Evolutionary conservation across 2,888 invertebrate genomes (phyloP).

Genomic region (Dolichopus griseipennis): DNA sequence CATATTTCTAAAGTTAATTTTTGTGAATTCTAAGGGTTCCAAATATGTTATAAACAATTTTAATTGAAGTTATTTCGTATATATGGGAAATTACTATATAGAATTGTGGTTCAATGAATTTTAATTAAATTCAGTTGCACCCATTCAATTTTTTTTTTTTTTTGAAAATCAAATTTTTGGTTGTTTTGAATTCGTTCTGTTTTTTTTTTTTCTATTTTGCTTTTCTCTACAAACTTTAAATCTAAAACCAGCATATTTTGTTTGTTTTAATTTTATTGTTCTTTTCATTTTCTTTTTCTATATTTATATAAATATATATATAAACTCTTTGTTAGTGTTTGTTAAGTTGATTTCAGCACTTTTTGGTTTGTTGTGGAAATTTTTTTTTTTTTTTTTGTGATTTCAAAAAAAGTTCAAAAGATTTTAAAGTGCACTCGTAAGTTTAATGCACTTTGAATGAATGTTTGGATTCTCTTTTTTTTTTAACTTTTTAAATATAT

Average conservation of each 20-base stretch:
- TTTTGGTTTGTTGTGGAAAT: not conserved
- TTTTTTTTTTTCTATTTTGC: not conserved
- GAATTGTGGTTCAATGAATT: not conserved
- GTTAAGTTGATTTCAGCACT: no score
- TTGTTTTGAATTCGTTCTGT: no score
- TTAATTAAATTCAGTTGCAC: not conserved
- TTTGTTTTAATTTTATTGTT: not conserved
- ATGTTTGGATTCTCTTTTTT: not conserved
- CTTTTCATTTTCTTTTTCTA: not conserved
- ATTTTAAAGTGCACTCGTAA: not conserved
- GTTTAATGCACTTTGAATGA: not conserved
- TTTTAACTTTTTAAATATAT: not conserved
- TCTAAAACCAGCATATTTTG: not conserved
- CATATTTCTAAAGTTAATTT: no score
- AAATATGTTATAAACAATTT: no score
- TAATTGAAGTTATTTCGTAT: no score
- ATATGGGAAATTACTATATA: no score
- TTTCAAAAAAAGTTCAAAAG: not conserved
- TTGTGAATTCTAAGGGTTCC: no score
- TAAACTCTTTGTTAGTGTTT: no score
- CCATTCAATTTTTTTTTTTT: not conserved
- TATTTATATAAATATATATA: no score
- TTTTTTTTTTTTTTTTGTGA: not conserved
- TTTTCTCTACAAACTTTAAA: not conserved
- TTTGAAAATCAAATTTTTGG: not conserved